Evolutionary conservation across 2,888 invertebrate species (phyloP), one percentile per base, ranked within the genome.

Genomic region (Acleris cristana): DNA sequence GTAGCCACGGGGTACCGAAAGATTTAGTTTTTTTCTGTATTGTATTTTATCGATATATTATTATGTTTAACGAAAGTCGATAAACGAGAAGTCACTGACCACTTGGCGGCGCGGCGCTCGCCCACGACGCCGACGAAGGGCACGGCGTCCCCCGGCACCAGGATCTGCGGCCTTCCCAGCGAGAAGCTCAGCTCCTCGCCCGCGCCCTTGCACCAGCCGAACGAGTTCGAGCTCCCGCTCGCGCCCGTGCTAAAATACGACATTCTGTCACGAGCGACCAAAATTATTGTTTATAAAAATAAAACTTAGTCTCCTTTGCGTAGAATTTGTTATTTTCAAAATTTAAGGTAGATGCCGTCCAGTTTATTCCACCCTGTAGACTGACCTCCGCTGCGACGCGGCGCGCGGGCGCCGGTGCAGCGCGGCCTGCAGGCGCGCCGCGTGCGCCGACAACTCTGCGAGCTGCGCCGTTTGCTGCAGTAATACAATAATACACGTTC

Each of bases 181-280:
- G 74, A 56, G 70, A 84, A 80, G 49, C 77, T 79, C 30, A 87
- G 58, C 62, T 88, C 85, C 62, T 89, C 90, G 0, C 90, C 90
- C 0, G 83, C 87, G 1, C 87, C 88, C 49, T 77, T 78, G 1
- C 76, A 72, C 76, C 85, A 82, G 0, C 86, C 83, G 44, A 75
- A 72, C 45, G 74, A 72, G 61, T 73, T 77, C 2, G 75, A 75
- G 8, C 77, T 77, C 0, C 74, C 72, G 30, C 73, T 79, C 2
- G 69, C 68, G 63, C 72, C 76, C 10, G 78, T 62, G 7, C 83
- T 82, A 60, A 1, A 53, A 21, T 18, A 2, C 4, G 2, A 14
- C 14, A 5, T 14, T 40, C 14, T 12, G 14, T 40, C 34, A 34
- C 34, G 40, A 40, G 14, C 4, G 2, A 51, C 30, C 45, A 19